Conservation (phyloP, 2,888 invertebrate species). For the Meta bourneti region DNA sequence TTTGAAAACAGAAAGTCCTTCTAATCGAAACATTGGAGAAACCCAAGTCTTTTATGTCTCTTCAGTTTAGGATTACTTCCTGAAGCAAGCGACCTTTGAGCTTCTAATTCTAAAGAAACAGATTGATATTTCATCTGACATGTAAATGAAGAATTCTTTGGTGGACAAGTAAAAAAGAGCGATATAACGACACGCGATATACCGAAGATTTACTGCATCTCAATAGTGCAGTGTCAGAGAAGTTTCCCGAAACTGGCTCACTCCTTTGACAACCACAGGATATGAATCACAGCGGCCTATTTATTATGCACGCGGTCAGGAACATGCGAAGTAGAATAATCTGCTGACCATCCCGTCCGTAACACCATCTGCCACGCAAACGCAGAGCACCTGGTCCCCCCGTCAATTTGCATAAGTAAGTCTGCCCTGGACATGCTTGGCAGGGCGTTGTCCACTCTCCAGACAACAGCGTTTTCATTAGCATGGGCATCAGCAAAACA, state of each 20-base stretch:
- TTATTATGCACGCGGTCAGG: not conserved
- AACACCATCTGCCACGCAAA: constrained; percentile 45
- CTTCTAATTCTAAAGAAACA: no score
- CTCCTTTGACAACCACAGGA: not conserved
- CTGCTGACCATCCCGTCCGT: constrained; percentile 29
- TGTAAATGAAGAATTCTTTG: no score
- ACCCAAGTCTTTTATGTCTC: no score
- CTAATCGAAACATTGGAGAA: no score
- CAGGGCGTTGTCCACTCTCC: constrained; percentile 50
- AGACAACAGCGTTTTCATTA: constrained; percentile 22
- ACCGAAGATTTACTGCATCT: no score
- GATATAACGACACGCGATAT: no score
- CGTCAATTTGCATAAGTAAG: constrained; percentile 53
- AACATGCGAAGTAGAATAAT: not conserved
- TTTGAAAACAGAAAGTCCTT: no score
- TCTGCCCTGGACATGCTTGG: constrained; percentile 17
- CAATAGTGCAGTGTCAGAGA: no score
- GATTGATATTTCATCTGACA: no score
- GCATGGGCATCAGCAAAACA: constrained; percentile 12
- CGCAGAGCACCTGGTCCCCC: constrained; percentile 22
- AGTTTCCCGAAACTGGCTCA: not conserved
- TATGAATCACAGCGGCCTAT: not conserved
- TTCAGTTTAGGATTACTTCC: no score
- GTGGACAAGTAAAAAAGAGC: no score
- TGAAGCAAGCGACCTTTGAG: no score